phyloP scores from a whole-genome alignment of 2,113 vertebrate species.

The Leucosticte australis region DNA sequence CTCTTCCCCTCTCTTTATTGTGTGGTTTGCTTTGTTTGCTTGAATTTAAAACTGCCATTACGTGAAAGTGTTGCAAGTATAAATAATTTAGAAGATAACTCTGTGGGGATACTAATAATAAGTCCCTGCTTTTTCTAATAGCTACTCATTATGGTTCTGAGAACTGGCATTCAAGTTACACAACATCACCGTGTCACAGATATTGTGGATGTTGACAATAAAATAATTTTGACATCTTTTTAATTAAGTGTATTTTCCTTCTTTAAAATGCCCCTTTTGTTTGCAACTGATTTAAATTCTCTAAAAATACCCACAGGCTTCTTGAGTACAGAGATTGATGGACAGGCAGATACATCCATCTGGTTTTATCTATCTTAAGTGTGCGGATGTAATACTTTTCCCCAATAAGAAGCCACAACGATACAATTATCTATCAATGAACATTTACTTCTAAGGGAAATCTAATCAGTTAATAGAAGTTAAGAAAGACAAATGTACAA shows the following conservation, averaged over 20 bases:
- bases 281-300: constrained; percentile 20
- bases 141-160: constrained; percentile 62
- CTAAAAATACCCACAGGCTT: not conserved
- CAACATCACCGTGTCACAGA: constrained; percentile 24
- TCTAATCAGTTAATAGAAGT: constrained; percentile 67
- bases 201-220: constrained; percentile 46
- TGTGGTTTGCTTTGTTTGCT: constrained; percentile 82
- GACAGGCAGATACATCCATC: constrained; percentile 21
- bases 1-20: constrained; percentile 81
- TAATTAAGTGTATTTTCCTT: constrained; percentile 65
- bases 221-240: constrained; percentile 61
- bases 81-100: constrained; percentile 80
- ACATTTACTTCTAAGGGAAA: constrained; percentile 55
- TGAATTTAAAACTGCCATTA: constrained; percentile 82
- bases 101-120: constrained; percentile 71
- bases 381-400: constrained; percentile 59
- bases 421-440: constrained; percentile 64
- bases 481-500: constrained; percentile 69
- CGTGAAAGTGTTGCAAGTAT: constrained; percentile 73
- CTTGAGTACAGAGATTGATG: not conserved
- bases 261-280: constrained; percentile 30
- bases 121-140: constrained; percentile 64
- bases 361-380: constrained; percentile 38
- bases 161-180: constrained; percentile 58
- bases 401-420: constrained; percentile 48